Evolutionary conservation across 2,797 vertebrate species (phyloP).

Genomic region (Hydrocynus forskahlii): DNA sequence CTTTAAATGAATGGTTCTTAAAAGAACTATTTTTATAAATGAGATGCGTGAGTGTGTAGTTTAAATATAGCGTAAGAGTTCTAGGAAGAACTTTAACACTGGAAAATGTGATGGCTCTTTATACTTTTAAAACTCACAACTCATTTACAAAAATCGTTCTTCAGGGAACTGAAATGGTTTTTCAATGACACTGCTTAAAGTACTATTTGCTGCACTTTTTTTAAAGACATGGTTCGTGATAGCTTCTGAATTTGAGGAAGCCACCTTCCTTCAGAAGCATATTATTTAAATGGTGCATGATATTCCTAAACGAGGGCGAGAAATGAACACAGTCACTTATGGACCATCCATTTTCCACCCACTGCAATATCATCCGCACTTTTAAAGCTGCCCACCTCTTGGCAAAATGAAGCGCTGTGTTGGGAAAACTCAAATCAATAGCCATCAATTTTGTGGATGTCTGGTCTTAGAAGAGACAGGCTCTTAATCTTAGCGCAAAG

Average conservation of each 20-base stretch:
- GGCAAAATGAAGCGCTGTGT: constrained; percentile 46
- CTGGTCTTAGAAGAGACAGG: constrained; percentile 12
- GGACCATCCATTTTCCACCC: constrained; percentile 39
- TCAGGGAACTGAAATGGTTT: too few relatives aligned
- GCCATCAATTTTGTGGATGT: constrained; percentile 47
- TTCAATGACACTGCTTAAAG: too few relatives aligned
- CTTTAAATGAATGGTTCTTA: too few relatives aligned
- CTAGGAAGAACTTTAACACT: too few relatives aligned
- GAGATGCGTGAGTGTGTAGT: too few relatives aligned
- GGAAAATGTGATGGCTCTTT: too few relatives aligned
- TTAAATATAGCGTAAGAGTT: too few relatives aligned
- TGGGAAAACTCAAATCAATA: constrained; percentile 54
- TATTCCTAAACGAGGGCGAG: not conserved
- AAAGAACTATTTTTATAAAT: too few relatives aligned
- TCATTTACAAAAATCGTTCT: too few relatives aligned
- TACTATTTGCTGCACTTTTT: too few relatives aligned
- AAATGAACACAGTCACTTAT: constrained; percentile 43
- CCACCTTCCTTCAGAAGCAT: not conserved
- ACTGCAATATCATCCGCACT: constrained; percentile 55
- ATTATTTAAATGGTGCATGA: not conserved
- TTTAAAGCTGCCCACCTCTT: constrained; percentile 23
- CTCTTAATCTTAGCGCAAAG: not conserved
- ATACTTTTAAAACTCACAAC: too few relatives aligned
- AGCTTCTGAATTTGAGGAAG: not conserved
- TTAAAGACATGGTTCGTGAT: too few relatives aligned